Percentiles rank a stretch among this genome's conserved stretches.
Evolutionary conservation across 2,113 vertebrate genomes (phyloP).

Genomic region (Pedionomus torquatus): DNA sequence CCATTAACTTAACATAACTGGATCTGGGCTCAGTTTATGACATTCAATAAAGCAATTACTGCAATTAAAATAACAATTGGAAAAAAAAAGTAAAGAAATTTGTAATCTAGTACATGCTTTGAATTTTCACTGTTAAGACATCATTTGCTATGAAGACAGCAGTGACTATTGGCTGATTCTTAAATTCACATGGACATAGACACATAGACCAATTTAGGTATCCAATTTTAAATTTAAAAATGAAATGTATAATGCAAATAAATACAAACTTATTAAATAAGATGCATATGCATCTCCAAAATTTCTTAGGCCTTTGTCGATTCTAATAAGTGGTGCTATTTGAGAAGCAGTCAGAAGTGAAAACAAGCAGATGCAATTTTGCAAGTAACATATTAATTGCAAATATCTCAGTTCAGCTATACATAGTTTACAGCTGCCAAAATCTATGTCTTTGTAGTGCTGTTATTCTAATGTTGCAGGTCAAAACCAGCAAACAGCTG

Average conservation of each 20-base stretch:
- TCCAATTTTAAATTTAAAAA: background rate
- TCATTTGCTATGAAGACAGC: background rate
- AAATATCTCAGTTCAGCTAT: conserved; percentile 33
- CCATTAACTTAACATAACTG: background rate
- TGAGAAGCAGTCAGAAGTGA: conserved; percentile 20
- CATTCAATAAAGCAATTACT: background rate
- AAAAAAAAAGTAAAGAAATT: background rate
- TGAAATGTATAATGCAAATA: background rate
- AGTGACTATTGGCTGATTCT: background rate
- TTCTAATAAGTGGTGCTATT: background rate
- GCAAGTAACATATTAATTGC: conserved; percentile 38
- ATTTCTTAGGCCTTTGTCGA: background rate
- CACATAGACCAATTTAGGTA: background rate
- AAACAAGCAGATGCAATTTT: conserved; percentile 43
- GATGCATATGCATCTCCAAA: background rate
- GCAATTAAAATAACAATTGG: too few relatives aligned
- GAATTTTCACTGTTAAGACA: background rate
- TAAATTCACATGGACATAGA: background rate
- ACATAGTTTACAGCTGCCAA: conserved; percentile 40
- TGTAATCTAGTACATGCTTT: background rate
- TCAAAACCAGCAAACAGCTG: conserved; percentile 55
- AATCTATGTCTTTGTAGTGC: conserved; percentile 34
- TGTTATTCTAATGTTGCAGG: conserved; percentile 37
- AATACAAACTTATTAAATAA: background rate
- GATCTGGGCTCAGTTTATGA: background rate